Evolutionary conservation across 2,888 invertebrate genomes (phyloP), one percentile per base, ranked within the genome.

Genomic region (Hesperia comma): DNA sequence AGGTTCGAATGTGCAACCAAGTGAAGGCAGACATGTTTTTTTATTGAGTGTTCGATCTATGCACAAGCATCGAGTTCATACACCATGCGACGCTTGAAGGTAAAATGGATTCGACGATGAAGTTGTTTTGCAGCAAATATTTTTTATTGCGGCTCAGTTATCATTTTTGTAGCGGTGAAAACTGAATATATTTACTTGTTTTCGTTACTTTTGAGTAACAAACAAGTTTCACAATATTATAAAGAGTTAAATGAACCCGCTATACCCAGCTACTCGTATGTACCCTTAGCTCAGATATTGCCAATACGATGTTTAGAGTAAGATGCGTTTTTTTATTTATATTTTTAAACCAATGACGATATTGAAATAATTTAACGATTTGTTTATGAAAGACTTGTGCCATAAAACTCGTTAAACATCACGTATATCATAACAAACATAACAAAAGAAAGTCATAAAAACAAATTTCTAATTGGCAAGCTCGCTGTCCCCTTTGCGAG

Each of bases 1-100:
- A 40, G 56, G 17, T 67, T 75, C 70, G 75, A 79, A 79, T 74
- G 75, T 68, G 77, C 76, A 75, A 70, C 74, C 72, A 66, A 76
- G 71, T 76, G 76, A 77, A 77, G 40, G 60, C 66, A 61, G 66
- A 61, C 66, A 33, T 54, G 54, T 66, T 66, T 66, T 60, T 66
- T 66, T 66, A 66, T 58, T 64, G 14, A 32, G 26, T 10, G 19
- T 43, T 58, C 58, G 41, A 32, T 26, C 40, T 32, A 58, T 58
- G 53, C 26, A 53, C 64, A 33, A 54, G 41, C 54, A 55, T 54
- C 66, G 54, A 60, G 54, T 55, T 66, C 60, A 60, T 37, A 64
- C 43, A 53, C 53, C 64, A 66, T 26, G 46, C 60, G 60, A 66
- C 10, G 46, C 26, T 17, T 63, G 33, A 55, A 63, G 17, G 54